Conservation (phyloP, 2,113 vertebrate genomes). For the Gallinago media region DNA sequence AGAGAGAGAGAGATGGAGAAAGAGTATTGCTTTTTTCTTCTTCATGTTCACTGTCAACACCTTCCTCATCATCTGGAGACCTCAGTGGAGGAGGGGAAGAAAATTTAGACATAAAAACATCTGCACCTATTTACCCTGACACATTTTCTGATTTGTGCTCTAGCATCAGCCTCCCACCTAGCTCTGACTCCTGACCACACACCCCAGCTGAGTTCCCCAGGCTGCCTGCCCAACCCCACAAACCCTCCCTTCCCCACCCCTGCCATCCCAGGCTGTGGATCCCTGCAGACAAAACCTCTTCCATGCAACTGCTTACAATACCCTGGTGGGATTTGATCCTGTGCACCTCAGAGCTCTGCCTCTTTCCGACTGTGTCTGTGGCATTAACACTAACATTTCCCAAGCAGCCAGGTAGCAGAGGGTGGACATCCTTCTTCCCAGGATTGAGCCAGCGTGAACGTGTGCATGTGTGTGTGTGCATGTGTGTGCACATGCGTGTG, state of each 20-base stretch:
- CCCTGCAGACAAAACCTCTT: neutral
- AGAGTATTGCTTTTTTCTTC: neutral
- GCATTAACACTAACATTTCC: neutral
- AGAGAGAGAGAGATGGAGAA: neutral
- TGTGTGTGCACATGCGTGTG: rapidly evolving
- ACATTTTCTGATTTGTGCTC: neutral
- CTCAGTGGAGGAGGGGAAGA: neutral
- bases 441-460: rapidly evolving
- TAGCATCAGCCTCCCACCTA: neutral
- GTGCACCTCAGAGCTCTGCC: neutral
- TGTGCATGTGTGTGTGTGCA: too few species aligned
- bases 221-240: neutral
- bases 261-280: neutral
- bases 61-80: neutral
- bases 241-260: neutral
- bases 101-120: neutral
- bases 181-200: neutral
- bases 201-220: neutral
- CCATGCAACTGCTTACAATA: neutral
- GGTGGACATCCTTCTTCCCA: neutral
- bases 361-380: neutral
- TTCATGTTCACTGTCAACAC: neutral
- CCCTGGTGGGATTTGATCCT: neutral
- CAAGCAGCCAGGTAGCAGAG: neutral
- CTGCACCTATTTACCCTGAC: neutral